Base-by-base conservation (phyloP, 2,888 invertebrate species). In the Alitta virens region DNA sequence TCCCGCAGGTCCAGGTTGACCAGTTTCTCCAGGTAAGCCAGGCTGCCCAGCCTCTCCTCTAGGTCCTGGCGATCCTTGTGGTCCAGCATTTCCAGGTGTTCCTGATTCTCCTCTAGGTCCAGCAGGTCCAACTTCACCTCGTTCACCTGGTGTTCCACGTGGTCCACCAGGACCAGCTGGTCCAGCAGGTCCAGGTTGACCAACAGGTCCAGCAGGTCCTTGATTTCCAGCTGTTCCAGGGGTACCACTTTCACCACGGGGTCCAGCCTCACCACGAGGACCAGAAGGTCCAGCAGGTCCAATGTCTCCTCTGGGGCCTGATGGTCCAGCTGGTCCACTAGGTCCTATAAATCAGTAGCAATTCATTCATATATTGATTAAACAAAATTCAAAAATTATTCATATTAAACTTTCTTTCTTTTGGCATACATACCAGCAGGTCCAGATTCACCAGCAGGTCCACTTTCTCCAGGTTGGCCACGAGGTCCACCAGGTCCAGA, bases 41-140 rank as follows among this genome's bases (percentile, higher is more conserved):
- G 63, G 50, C n/a, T 42, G 56, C 2, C 63, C 66, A 53, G 64
- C 54, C 24, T 26, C 2, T 12, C 60, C 60, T 14, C 49, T 42
- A 2, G 42, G 38, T 58, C 62, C 62, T 21, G 62, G 50, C 18
- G 27, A 80, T 14, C 90, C 90, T 68, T 88, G 88, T 51, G 46
- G 40, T 12, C 60, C 60, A 27, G 52, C 24, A 72, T 91, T 91
- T 61, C 91, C 90, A 12, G 86, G 83, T 60, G 83, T 83, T 53
- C 78, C 82, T 3, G 77, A 72, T 14, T 75, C 75, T 23, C 81
- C 82, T 38, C 75, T 73, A 43, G 53, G 26, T 12, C 60, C 54
- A 43, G 38, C 24, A 16, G 25, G 14, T 56, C 33, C 23, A 43
- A 14, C 16, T 27, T 27, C 55, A 14, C 55, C 55, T 18, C 43